Conservation (phyloP, 92 coral and sea anemone species). For the Muricea muricata region DNA sequence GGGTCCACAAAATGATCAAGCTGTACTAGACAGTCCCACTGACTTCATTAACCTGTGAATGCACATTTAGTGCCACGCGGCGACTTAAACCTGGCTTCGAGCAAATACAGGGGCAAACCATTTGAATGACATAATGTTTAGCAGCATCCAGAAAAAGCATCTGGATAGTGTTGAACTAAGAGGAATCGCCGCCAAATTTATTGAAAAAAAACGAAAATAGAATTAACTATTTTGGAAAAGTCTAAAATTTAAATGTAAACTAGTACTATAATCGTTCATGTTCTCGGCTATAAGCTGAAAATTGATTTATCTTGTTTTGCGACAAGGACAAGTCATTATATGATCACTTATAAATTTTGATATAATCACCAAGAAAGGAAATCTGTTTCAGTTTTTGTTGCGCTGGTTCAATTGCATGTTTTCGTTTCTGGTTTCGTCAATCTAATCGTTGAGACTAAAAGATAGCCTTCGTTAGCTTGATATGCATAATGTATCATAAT, state of each 20-base stretch:
- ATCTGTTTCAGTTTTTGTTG: too few species aligned
- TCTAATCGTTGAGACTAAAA: too few species aligned
- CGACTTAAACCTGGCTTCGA: conserved; percentile 40
- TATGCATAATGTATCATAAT: too few species aligned
- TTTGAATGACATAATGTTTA: conserved; percentile 22
- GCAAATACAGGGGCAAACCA: conserved; percentile 20
- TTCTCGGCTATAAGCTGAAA: too few species aligned
- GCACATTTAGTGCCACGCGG: conserved; percentile 23
- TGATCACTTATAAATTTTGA: too few species aligned
- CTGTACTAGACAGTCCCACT: not conserved
- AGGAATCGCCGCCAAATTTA: not conserved
- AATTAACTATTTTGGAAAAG: not conserved
- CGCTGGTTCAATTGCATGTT: too few species aligned
- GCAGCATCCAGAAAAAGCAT: conserved; percentile 18
- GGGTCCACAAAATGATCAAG: not conserved
- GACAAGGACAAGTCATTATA: too few species aligned
- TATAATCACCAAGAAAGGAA: too few species aligned
- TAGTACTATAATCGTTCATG: too few species aligned
- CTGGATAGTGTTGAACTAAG: not conserved
- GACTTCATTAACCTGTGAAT: not conserved
- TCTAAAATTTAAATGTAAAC: not conserved
- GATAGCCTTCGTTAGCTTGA: too few species aligned
- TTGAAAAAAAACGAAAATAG: not conserved
- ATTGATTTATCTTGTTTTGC: too few species aligned
- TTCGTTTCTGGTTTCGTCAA: too few species aligned